A percentile compares a stretch with the other conserved stretches of the same genome.
These are phyloP conservation scores for Lanius ludovicianus DNA, from an alignment of 2,113 vertebrate species.

Conservation along the genomic window DNA sequence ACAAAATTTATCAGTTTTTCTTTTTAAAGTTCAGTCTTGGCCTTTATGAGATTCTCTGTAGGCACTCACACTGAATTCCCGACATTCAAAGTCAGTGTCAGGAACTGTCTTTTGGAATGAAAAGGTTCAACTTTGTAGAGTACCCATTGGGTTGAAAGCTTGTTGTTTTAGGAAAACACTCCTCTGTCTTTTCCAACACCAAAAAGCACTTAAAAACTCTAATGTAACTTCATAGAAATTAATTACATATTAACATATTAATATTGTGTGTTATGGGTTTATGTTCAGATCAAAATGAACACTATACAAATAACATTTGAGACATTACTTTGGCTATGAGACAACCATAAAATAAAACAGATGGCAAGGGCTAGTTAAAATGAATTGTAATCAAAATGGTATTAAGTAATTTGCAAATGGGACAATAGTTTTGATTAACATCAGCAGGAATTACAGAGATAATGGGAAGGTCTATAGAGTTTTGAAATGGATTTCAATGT, in stretches of 20 bases:
- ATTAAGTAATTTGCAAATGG: conserved; percentile 1
- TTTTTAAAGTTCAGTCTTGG: background rate
- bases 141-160: background rate
- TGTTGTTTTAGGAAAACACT: background rate
- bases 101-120: background rate
- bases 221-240: background rate
- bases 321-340: background rate
- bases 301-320: background rate
- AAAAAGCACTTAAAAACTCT: background rate
- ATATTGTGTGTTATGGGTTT: background rate
- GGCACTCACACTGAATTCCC: background rate
- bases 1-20: background rate
- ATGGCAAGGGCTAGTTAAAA: background rate
- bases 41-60: background rate
- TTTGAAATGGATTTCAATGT: background rate
- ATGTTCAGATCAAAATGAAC: background rate
- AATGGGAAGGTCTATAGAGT: background rate
- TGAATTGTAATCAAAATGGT: background rate
- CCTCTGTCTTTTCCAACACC: background rate
- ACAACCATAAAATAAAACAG: background rate
- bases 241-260: background rate
- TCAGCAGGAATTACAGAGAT: background rate
- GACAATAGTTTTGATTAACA: conserved; percentile 17
- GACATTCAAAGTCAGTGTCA: background rate
- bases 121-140: background rate